Evolutionary conservation across 2,113 vertebrate species (phyloP).

Genomic region (Percina caprodes): DNA sequence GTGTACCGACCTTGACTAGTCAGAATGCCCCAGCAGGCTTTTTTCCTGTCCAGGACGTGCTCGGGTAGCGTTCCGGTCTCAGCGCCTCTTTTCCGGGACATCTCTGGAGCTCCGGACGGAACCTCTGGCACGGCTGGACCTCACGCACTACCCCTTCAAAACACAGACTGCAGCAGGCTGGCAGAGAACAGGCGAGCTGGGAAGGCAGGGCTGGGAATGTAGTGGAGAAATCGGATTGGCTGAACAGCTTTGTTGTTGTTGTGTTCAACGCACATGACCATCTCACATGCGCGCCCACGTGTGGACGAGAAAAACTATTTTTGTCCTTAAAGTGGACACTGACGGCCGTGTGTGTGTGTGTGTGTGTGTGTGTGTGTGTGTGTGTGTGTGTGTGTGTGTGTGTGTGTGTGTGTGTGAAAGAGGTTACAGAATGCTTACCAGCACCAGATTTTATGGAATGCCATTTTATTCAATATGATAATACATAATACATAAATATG

Average conservation of each 20-base stretch:
- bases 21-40: constrained; percentile 92
- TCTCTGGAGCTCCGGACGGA: constrained; percentile 44
- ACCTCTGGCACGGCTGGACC: constrained; percentile 79
- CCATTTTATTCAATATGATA: no score
- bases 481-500: no score
- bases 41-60: constrained; percentile 83
- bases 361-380: no score
- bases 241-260: constrained; percentile 74
- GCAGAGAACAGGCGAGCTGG: neutral
- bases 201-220: constrained; percentile 45
- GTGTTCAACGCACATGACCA: constrained; percentile 25
- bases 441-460: no score
- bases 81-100: constrained; percentile 68
- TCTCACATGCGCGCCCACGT: constrained; percentile 62
- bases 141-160: neutral
- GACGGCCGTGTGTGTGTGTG: neutral
- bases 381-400: no score
- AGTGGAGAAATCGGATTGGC: constrained; percentile 66
- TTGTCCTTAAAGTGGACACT: neutral
- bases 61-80: constrained; percentile 65
- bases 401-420: no score
- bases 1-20: constrained; percentile 94
- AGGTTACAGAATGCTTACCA: no score
- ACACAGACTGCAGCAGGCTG: constrained; percentile 32
- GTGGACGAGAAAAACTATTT: constrained; percentile 36